These are phyloP conservation scores for Drosophila melanogaster DNA, from an alignment of 1,140 invertebrate genomes.

Conservation along the genomic window Release_6_plus_ISO1_MT NT_033779.5:12893001-12893500, in stretches of 20 bases:
- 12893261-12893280: slow-evolving; percentile 6
- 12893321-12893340: slow-evolving; percentile 69
- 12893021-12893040: slow-evolving; percentile 37
- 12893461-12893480: slow-evolving; percentile 31
- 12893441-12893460: slow-evolving; percentile 11
- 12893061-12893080: slow-evolving; percentile 18
- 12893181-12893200: slow-evolving; percentile 79
- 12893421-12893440: slow-evolving; percentile 25
- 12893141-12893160: slow-evolving; percentile 41
- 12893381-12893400: slow-evolving; percentile 83
- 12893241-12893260: slow-evolving; percentile 11
- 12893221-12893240: slow-evolving; percentile 69
- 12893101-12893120: slow-evolving; percentile 38
- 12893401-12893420: slow-evolving; percentile 79
- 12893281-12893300: slow-evolving; percentile 27
- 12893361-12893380: slow-evolving; percentile 81
- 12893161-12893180: slow-evolving; percentile 79
- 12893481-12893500: slow-evolving; percentile 16
- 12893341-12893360: slow-evolving; percentile 81
- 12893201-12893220: slow-evolving; percentile 69
- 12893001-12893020: slow-evolving; percentile 47
- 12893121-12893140: neutral
- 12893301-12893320: slow-evolving; percentile 62
- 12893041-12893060: neutral
- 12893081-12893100: slow-evolving; percentile 63